Base-by-base conservation (phyloP, 2,888 invertebrate species). In the Zhuqinia jingwanae region DNA sequence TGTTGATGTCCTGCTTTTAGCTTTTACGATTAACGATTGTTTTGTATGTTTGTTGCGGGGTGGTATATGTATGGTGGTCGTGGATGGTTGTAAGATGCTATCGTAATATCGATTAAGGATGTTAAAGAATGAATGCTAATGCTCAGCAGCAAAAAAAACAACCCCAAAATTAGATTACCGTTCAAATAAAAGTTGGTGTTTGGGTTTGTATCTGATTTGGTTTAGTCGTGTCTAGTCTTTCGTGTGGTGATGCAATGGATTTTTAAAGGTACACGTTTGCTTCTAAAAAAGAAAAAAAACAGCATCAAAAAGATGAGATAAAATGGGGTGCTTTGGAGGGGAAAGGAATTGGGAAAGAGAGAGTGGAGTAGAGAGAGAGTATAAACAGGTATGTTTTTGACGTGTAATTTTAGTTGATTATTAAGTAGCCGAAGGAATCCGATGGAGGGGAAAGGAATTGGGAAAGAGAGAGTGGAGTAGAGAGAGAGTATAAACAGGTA, bases 1-100 rank as follows among this genome's bases (percentile, higher is more conserved):
- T 77, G 77, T 56, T 77, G 77, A 84, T 84, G 68, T 63, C 83
- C 60, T 78, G 68, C 84, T 84, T 36, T 36, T 84, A 77, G 68
- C 77, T 77, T 84, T 84, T 84, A 84, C 77, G 84, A 84, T 56
- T 73, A 70, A 20, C 53, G 60, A 81, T 73, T 45, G 58, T 77
- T n/a, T n/a, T n/a, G n/a, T n/a, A n/a, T 36, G 36, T 36, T 36
- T 8, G 75, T n/a, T n/a, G n/a, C n/a, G n/a, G n/a, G 15, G 60
- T 53, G 53, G 17, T 53, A 15, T 2, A 2, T 53, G n/a, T n/a
- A 17, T 58, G 50, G 36, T 42, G 70, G 56, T 73, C 22, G 2
- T 25, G 25, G n/a, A n/a, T n/a, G n/a, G n/a, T n/a, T n/a, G n/a
- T n/a, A n/a, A n/a, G n/a, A 27, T 76, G 58, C 63, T 36, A 75